Evolutionary conservation across 2,797 vertebrate genomes (phyloP), one percentile per base, ranked within the genome.

Genomic region (Eurystomus glaucurus): DNA sequence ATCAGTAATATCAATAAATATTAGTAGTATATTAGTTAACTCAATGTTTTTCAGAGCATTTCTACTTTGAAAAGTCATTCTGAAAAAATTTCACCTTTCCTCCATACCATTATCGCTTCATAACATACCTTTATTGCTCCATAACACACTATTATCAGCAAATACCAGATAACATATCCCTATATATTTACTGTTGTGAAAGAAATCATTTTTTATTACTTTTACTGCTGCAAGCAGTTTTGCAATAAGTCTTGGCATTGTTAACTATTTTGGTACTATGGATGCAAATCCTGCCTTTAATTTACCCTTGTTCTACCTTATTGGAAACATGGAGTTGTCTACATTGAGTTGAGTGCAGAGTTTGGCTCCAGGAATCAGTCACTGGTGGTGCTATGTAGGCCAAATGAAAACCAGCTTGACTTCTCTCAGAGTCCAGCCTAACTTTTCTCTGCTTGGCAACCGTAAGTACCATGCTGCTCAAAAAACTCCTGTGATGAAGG

Each of bases 141-240:
- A 12, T 54, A 92, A 76, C 78, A 69, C 48, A 77, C 76, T 26
- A 26, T 51, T 93, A 81, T 96, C 95, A 95, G 62, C 66, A 94
- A 91, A 80, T 55, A 66, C 81, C 60, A 85, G 92, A 95, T 96
- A 96, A 76, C 54, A 14, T 84, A 93, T 31, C 60, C 77, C 70
- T 85, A 26, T 85, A 64, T 71, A 23, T 45, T 76, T 92, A 29
- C 55, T 89, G 14, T 65, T 74, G 41, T 60, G 61, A 78, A 82
- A 60, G 28, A 87, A 86, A 77, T 89, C n/a, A 43, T 9, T 80
- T 62, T 92, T 92, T 96, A 55, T 25, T 89, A 50, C 55, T 93
- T 92, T 60, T 64, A 77, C 33, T 79, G 25, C 66, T 77, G 51
- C 65, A 69, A 51, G 17, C 26, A 3, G 14, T 54, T 85, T 61